A percentile compares a stretch with the other conserved stretches of the same genome.
These are phyloP conservation scores for Tipula unca DNA, from an alignment of 2,888 invertebrate species.

Conservation along the genomic window DNA sequence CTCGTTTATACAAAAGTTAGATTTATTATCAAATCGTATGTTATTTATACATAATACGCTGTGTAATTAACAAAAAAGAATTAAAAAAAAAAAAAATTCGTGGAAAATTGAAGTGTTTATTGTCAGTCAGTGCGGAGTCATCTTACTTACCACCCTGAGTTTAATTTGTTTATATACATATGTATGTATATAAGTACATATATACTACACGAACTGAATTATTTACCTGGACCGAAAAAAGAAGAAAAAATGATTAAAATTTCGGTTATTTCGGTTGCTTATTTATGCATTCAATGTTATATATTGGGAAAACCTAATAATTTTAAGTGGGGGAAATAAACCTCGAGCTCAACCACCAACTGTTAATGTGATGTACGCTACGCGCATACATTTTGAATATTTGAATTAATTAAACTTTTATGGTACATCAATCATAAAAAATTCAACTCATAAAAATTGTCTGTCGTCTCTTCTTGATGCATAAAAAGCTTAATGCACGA, in stretches of 20 bases:
- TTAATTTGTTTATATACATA: no score
- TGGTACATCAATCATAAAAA: not conserved
- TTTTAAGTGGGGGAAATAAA: no score
- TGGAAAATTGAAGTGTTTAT: not conserved
- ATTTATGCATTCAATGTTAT: not conserved
- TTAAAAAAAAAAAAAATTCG: not conserved
- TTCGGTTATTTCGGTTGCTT: not conserved
- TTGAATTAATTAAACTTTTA: not conserved
- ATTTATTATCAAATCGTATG: not conserved
- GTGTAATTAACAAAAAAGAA: not conserved
- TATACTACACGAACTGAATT: not conserved
- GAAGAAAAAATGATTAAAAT: not conserved
- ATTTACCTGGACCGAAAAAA: not conserved
- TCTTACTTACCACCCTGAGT: not conserved
- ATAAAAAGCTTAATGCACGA: not conserved
- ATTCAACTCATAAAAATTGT: no score
- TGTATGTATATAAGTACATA: no score
- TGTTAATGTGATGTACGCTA: not conserved
- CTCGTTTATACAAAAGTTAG: not conserved
- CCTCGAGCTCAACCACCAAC: not conserved
- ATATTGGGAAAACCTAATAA: not conserved
- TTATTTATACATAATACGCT: not conserved
- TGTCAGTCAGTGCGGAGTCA: not conserved
- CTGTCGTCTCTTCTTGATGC: no score
- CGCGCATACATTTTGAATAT: no score